A percentile compares a stretch with the other conserved stretches of the same genome.
Evolutionary conservation across 2,797 vertebrate species (phyloP).

Genomic region (Malacoctenus gilli): DNA sequence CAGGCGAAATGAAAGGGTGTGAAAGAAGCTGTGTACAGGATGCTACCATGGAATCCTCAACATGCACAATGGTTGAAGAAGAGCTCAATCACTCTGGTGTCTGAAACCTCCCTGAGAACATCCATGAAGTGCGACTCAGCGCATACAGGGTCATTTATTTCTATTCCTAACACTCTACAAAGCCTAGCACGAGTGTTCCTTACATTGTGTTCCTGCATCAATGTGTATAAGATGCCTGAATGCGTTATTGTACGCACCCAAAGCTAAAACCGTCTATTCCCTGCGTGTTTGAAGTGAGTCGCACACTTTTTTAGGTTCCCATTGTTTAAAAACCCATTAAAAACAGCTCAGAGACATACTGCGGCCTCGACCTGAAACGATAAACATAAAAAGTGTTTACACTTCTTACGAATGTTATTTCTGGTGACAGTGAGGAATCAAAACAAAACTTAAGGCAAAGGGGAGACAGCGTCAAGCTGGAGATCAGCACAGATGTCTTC

Average conservation of each 20-base stretch:
- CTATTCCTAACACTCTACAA: slow-evolving; percentile 16
- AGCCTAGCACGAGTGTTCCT: slow-evolving; percentile 4
- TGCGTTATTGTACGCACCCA: slow-evolving; percentile 3
- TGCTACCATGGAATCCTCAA: slow-evolving; percentile 27
- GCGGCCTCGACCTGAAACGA: slow-evolving; percentile 51
- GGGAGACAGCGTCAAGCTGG: slow-evolving; percentile 43
- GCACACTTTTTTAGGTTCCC: slow-evolving; percentile 25
- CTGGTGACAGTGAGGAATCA: slow-evolving; percentile 63
- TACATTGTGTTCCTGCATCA: background rate
- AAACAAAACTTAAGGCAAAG: slow-evolving; percentile 63
- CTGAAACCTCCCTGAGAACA: too few relatives aligned
- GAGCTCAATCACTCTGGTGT: slow-evolving; percentile 12
- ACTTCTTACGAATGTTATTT: slow-evolving; percentile 68
- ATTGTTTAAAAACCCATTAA: slow-evolving; percentile 55
- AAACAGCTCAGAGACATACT: slow-evolving; percentile 49
- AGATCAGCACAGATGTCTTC: slow-evolving; percentile 45
- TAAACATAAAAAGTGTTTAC: slow-evolving; percentile 65
- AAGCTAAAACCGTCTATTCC: slow-evolving; percentile 34
- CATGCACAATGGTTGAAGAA: slow-evolving; percentile 20
- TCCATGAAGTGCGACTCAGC: background rate
- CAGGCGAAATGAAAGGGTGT: slow-evolving; percentile 26
- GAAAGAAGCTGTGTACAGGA: slow-evolving; percentile 22
- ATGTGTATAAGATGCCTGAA: too few relatives aligned
- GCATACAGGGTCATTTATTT: slow-evolving; percentile 11
- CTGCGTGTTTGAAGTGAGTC: slow-evolving; percentile 25